Evolutionary conservation across 2,888 invertebrate genomes (phyloP), one percentile per base, ranked within the genome.

Genomic region (Drosophila merina): DNA sequence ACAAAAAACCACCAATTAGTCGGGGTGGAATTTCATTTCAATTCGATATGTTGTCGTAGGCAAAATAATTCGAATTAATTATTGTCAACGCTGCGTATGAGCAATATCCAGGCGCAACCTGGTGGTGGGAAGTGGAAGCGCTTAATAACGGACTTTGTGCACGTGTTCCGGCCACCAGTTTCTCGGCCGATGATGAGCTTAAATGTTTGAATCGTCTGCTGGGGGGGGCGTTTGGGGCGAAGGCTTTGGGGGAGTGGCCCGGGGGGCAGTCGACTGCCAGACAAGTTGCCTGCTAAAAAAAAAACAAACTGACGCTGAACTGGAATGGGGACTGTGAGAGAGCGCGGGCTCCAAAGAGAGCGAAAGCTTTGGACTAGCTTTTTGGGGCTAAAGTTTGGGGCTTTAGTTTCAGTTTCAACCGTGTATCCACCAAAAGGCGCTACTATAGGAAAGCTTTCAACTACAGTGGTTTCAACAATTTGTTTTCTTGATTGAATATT

Each of bases 21-120:
- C 33, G 42, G 26, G 25, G 9, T 48, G 14, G 20, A 57, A 48
- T 38, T 47, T 20, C 28, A 69, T 58, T 78, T 76, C 49, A 76
- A 51, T 74, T 59, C 44, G 68, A 74, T 64, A 75, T 76, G 70
- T 86, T 80, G 76, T 84, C 87, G 79, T 75, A 84, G 85, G 76
- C 82, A 79, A 72, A 70, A 28, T 38, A 20, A 81, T 64, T 76
- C 40, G 66, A 79, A 76, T 83, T 82, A 77, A 87, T 82, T 75
- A 87, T 82, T 75, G 74, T 49, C 50, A 64, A 58, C 36, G 40
- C 55, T 25, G 40, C 73, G 69, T 63, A 57, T 69, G 74, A 58
- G 69, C 44, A 31, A 63, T 63, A 57, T 64, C 20, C 10, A 20
- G 12, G 50, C n/a, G 33, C 28, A 28, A 33, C 20, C 20, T 20